Evolutionary conservation across 2,888 invertebrate genomes (phyloP).

Genomic region (Pristionchus entomophagus): DNA sequence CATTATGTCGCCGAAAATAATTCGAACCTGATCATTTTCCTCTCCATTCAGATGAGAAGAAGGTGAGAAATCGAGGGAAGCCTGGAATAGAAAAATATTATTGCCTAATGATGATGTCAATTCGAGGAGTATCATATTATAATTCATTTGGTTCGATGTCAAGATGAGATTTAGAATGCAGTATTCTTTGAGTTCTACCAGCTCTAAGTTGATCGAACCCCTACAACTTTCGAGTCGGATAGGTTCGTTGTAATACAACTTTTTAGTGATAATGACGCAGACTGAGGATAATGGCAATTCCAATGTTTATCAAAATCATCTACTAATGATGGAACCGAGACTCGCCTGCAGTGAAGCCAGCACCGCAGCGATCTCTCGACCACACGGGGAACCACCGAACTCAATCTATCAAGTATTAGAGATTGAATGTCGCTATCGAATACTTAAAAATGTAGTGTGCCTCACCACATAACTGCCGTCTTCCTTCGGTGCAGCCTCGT

Average conservation of each 20-base stretch:
- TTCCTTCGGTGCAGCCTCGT: not conserved
- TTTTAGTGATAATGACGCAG: too few relatives aligned
- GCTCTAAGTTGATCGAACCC: not conserved
- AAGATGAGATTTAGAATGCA: too few relatives aligned
- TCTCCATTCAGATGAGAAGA: not conserved
- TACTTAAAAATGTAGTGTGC: not conserved
- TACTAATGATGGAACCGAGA: not conserved
- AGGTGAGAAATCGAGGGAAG: not conserved
- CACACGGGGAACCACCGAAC: not conserved
- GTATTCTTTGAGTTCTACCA: not conserved
- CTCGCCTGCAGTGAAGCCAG: not conserved
- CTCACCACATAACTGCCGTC: conserved; percentile 18
- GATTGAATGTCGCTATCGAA: not conserved
- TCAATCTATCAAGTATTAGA: not conserved
- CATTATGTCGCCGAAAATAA: not conserved
- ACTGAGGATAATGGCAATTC: too few relatives aligned
- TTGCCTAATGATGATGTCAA: too few relatives aligned
- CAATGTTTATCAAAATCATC: not conserved
- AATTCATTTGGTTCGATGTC: too few relatives aligned
- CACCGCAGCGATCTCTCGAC: not conserved
- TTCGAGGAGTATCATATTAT: too few relatives aligned
- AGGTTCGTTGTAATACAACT: too few relatives aligned
- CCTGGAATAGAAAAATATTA: not conserved
- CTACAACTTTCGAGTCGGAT: not conserved
- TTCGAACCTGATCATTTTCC: not conserved